Base-by-base conservation (phyloP, 2,113 vertebrate genomes). In the Brienomyrus brachyistius region DNA sequence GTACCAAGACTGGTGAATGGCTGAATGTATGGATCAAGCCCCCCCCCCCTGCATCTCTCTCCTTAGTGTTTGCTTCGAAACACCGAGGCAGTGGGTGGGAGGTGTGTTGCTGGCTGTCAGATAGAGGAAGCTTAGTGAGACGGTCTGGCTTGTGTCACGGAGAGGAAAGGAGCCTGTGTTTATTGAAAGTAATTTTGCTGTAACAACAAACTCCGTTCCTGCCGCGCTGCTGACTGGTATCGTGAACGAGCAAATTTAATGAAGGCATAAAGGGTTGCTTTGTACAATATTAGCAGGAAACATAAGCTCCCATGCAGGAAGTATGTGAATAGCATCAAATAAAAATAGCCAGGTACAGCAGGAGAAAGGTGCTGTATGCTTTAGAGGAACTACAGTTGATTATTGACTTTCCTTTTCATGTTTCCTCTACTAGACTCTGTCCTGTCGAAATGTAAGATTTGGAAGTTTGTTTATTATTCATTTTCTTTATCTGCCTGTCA, bases 81-180 rank as follows among this genome's bases (percentile, higher is more conserved):
- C 19, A 21, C 54, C 56, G n/a, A 80, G 35, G 74, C 35, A 80
- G 74, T 80, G 40, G 74, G 31, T 43, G 9, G 35, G 35, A 80
- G 15, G 74, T 43, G 74, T 80, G 74, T 80, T 40, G 31, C 88
- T 92, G 87, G 91, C 90, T 93, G 91, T 92, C 91, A 91, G 21
- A 89, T 87, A 80, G 84, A 87, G 56, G 84, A 91, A 86, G 74
- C 51, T 31, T 89, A 89, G 90, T 90, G 91, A 92, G 89, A 90
- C 90, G 89, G 91, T 92, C 94, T 95, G 93, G 92, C 85, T 66
- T 91, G 51, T 93, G 91, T 95, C 94, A 94, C 90, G 90, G 88
- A 91, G 86, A 90, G 91, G 59, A 90, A 89, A 91, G 91, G 91
- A 47, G 93, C 91, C 92, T 92, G 91, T 94, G 93, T 94, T 94